phyloP scores from a whole-genome alignment of 2,888 invertebrate species.

The Xestia rhomboidea region DNA sequence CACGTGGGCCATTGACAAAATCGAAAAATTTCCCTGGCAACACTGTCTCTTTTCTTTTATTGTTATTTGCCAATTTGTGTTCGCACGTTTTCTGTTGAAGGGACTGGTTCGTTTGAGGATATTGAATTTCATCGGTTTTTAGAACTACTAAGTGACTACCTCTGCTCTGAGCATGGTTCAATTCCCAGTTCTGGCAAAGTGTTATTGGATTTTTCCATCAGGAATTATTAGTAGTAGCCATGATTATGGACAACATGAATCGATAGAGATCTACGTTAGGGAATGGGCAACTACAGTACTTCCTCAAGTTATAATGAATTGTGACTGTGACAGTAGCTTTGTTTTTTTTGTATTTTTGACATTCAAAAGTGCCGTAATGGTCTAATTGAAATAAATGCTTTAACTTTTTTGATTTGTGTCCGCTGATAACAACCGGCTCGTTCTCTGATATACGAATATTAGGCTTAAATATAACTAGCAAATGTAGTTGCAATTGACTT shows the following conservation, averaged over 20 bases:
- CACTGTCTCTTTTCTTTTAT: constrained; percentile 33
- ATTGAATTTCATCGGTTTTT: background rate
- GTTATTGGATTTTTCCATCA: background rate
- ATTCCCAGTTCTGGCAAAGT: background rate
- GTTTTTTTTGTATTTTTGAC: too few species aligned
- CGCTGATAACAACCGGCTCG: background rate
- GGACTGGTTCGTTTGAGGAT: background rate
- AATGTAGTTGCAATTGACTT: background rate
- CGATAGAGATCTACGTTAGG: too few species aligned
- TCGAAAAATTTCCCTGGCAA: constrained; percentile 49
- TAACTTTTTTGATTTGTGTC: too few species aligned
- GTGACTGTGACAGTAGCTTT: too few species aligned
- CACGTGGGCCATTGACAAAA: constrained; percentile 57
- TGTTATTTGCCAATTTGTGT: constrained; percentile 31
- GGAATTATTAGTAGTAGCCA: background rate
- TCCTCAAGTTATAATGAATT: too few species aligned
- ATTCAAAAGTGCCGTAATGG: too few species aligned
- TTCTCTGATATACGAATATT: background rate
- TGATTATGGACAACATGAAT: too few species aligned
- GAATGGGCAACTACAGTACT: too few species aligned
- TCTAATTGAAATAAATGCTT: too few species aligned
- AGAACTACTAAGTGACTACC: background rate
- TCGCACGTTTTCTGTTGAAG: constrained; percentile 19
- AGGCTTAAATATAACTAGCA: background rate
- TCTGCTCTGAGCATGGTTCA: background rate